phyloP scores from a whole-genome alignment of 2,113 vertebrate genomes.

The Festucalex cinctus region DNA sequence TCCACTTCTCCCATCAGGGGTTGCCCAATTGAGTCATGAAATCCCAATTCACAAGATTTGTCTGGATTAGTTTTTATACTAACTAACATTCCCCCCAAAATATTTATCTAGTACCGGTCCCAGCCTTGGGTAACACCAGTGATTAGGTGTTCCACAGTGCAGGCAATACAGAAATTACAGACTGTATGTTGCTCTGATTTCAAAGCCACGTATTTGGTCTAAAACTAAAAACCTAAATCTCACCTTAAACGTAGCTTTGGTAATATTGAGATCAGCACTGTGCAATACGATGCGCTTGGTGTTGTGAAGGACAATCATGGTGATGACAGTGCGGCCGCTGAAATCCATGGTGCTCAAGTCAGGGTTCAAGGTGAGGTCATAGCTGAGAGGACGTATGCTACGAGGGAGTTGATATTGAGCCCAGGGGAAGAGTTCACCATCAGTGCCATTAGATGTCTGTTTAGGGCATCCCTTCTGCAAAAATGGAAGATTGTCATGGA shows the following conservation, averaged over 20 bases:
- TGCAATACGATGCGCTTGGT: constrained; percentile 84
- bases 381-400: constrained; percentile 79
- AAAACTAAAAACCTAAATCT: constrained; percentile 7
- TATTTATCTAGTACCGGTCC: not conserved
- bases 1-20: not conserved
- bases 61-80: not conserved
- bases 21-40: not conserved
- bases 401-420: constrained; percentile 79
- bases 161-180: not conserved
- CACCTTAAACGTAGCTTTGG: constrained; percentile 67
- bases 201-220: not conserved
- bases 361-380: constrained; percentile 81
- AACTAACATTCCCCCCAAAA: not conserved
- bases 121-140: not conserved
- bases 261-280: constrained; percentile 81
- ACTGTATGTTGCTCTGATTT: not conserved
- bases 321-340: constrained; percentile 77
- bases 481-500: not conserved
- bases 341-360: constrained; percentile 82
- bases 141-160: not conserved
- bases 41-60: not conserved
- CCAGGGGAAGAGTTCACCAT: constrained; percentile 87
- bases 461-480: constrained; percentile 80
- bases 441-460: constrained; percentile 74
- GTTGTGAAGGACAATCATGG: constrained; percentile 68